phyloP scores from a whole-genome alignment of 2,113 vertebrate species.

The Mandrillus leucophaeus region DNA sequence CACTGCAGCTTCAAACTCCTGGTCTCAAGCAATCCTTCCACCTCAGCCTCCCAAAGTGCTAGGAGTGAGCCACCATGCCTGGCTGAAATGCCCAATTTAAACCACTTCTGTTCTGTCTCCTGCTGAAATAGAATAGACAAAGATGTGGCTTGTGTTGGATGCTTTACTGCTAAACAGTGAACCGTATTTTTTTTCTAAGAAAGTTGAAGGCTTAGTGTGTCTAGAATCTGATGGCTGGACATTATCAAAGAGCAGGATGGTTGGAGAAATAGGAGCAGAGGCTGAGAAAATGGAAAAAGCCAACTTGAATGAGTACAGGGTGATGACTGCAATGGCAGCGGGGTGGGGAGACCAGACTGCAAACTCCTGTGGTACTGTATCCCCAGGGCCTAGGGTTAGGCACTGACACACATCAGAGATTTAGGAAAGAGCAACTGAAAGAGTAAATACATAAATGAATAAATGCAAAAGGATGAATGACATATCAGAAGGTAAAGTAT shows the following conservation, averaged over 20 bases:
- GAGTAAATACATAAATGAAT: neutral
- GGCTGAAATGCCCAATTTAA: too few species aligned
- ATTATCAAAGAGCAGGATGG: neutral
- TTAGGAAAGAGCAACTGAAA: neutral
- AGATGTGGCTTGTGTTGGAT: neutral
- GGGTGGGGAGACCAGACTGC: neutral
- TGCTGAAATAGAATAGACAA: neutral
- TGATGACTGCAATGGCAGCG: fast-evolving
- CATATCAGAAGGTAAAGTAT: neutral
- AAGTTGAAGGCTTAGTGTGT: fast-evolving
- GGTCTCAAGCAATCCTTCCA: too few species aligned
- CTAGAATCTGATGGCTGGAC: neutral
- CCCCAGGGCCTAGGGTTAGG: neutral
- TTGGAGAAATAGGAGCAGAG: neutral
- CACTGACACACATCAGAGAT: neutral
- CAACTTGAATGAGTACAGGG: neutral
- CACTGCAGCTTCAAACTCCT: too few species aligned
- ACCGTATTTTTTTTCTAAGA: neutral
- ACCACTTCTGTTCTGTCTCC: neutral
- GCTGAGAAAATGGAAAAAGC: neutral
- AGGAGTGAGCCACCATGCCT: too few species aligned
- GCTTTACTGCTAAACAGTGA: neutral
- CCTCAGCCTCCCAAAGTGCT: too few species aligned
- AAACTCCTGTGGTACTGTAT: neutral
- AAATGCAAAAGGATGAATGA: neutral